Conservation (phyloP, 2,113 vertebrate species). For the Polyodon spathula region DNA sequence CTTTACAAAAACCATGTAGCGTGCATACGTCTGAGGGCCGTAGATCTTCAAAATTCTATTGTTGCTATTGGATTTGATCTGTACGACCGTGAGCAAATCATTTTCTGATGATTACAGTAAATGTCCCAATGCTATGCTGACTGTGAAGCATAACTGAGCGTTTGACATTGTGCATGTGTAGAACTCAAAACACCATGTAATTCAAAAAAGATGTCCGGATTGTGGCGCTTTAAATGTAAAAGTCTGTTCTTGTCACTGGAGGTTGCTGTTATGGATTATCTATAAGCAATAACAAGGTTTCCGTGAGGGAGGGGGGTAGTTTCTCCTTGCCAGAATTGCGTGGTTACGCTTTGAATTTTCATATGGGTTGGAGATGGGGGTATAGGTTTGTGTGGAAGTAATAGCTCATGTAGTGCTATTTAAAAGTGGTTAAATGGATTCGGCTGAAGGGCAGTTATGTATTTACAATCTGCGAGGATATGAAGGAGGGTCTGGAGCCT, state of each 20-base stretch:
- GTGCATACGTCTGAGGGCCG: no score
- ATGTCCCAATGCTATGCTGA: constrained; percentile 12
- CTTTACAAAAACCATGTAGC: background rate
- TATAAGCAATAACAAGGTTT: constrained; percentile 7
- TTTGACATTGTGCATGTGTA: constrained; percentile 15
- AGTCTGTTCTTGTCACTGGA: background rate
- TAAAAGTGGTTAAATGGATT: no score
- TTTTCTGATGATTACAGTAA: constrained; percentile 5
- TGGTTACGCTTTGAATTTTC: no score
- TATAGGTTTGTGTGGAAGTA: no score
- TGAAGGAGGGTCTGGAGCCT: no score
- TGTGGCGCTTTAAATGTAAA: constrained; percentile 6
- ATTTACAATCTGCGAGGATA: no score
- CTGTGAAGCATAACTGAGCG: constrained; percentile 11
- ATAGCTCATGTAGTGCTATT: no score
- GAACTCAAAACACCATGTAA: constrained; percentile 13
- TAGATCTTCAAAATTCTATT: background rate
- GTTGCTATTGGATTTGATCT: background rate
- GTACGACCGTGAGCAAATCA: constrained; percentile 9
- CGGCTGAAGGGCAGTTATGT: no score
- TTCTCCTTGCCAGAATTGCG: background rate
- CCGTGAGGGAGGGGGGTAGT: constrained; percentile 2
- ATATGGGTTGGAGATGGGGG: no score
- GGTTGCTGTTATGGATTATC: constrained; percentile 1
- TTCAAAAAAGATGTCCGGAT: constrained; percentile 15